Base-by-base conservation (phyloP, 2,888 invertebrate genomes). In the Brachypterus glaber region DNA sequence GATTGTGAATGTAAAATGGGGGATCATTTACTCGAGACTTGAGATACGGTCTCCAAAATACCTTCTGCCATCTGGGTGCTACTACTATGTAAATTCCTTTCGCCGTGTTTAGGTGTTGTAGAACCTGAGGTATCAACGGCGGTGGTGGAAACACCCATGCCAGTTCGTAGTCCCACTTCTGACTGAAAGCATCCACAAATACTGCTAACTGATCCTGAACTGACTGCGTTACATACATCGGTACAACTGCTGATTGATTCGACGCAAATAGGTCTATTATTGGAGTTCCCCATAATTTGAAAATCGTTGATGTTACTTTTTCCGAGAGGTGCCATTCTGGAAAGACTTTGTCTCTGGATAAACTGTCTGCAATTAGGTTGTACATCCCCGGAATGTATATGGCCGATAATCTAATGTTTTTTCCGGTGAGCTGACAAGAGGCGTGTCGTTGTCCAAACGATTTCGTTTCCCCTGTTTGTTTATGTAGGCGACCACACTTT, bases 101-200 rank as follows among this genome's bases (percentile, higher is more conserved):
- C 11, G 51, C 40, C 11, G n/a, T n/a, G n/a, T n/a, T n/a, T n/a
- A n/a, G n/a, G n/a, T 54, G 52, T n/a, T 39, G 33, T 5, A 50
- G 40, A 0, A 54, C 46, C 21, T 42, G 30, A 2, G 53, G 51
- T n/a, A 54, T 49, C 12, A 54, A 39, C 7, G 43, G 27, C 4
- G 54, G 55, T 4, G 55, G 57, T 3, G 56, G 57, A 34, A 57
- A 57, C 5, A 54, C 38, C 45, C 55, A 55, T 0, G 42, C 44
- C 7, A 42, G 37, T 3, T 33, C 9, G 17, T 24, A 36, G 13
- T 9, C 26, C 44, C 44, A 46, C 12, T 18, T 14, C 14, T 29
- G 37, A 37, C 44, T 45, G 44, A 46, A 46, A 4, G 43, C 45
- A 34, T 46, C 30, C 30, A 40, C 32, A 16, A 46, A 45, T 4